Evolutionary conservation across 2,113 vertebrate species (phyloP).

Genomic region (Gobius niger): DNA sequence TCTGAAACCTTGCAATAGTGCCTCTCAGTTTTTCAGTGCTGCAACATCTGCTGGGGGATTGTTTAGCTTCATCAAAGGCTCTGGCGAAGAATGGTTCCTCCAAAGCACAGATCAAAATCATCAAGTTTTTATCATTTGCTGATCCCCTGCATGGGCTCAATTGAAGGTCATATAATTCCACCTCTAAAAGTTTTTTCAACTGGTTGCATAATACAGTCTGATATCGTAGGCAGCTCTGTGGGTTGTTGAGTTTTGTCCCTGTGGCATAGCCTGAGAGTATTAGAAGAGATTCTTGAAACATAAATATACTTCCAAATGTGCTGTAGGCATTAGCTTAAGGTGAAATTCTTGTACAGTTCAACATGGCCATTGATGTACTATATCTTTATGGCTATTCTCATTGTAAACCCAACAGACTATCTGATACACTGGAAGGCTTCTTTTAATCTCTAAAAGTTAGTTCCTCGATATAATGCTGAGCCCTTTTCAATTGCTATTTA

Average conservation of each 20-base stretch:
- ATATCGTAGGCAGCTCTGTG: constrained; percentile 24
- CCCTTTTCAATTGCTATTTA: no score
- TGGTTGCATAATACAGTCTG: constrained; percentile 40
- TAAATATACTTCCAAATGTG: no score
- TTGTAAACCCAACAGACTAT: no score
- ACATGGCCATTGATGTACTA: no score
- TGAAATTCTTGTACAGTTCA: no score
- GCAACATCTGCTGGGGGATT: constrained; percentile 66
- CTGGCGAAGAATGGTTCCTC: constrained; percentile 52
- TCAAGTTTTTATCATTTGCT: constrained; percentile 65
- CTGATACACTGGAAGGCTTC: no score
- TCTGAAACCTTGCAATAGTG: background rate
- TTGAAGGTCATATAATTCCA: constrained; percentile 41
- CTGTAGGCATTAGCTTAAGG: no score
- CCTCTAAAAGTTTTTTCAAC: constrained; percentile 48
- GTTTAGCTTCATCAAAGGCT: constrained; percentile 61
- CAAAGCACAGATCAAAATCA: constrained; percentile 51
- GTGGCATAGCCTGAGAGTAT: constrained; percentile 18
- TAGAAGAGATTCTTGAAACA: constrained; percentile 18
- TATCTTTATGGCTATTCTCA: no score
- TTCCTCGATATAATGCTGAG: no score
- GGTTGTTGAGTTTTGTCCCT: constrained; percentile 22
- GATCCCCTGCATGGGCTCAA: constrained; percentile 61
- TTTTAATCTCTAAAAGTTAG: no score
- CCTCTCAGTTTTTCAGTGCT: constrained; percentile 41